Base-by-base conservation (phyloP, 2,113 vertebrate species). In the Hucho hucho region DNA sequence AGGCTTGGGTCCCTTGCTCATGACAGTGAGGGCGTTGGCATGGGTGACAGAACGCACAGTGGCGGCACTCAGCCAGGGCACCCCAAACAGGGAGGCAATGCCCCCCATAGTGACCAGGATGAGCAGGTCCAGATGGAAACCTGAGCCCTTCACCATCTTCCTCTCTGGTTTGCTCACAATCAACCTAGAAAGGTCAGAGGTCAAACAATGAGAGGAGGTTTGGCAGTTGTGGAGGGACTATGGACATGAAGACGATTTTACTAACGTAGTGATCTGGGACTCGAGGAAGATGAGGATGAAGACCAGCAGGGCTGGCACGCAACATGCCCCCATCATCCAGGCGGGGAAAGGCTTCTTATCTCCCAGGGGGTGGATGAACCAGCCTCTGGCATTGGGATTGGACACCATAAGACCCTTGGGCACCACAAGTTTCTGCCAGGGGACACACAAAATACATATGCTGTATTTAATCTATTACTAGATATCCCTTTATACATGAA, bases 271-370 rank as follows among this genome's bases (percentile, higher is more conserved):
- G 83, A 99, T 99, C 93, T 99, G 97, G 0, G 97, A 96, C 92
- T 99, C 98, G 0, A 99, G 95, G 92, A 99, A 99, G 88, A 99
- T 98, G 87, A 99, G 96, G 81, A 99, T 99, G 90, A 99, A 99
- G 88, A 99, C 96, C 3, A 99, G 91, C 22, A 99, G 5, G 1
- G 94, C 97, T 0, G 98, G 97, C 1, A 98, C 79, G 22, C 75
- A 84, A 0, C 92, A 90, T 11, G 92, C 96, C 0, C 90, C 92
- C 94, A 97, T 98, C 95, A 99, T 95, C 98, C 97, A 98, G 29
- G 85, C 47, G 1, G 97, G 98, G 80, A 99, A 96, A 0, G 0
- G 0, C 0, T 2, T 0, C 0, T 18, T 1, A 0, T 59, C 1
- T 24, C 96, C 96, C 86, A 94, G 14, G 0, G 97, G 98, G 81